Evolutionary conservation across 2,888 invertebrate genomes (phyloP).

Genomic region (Creontiades dilutus): DNA sequence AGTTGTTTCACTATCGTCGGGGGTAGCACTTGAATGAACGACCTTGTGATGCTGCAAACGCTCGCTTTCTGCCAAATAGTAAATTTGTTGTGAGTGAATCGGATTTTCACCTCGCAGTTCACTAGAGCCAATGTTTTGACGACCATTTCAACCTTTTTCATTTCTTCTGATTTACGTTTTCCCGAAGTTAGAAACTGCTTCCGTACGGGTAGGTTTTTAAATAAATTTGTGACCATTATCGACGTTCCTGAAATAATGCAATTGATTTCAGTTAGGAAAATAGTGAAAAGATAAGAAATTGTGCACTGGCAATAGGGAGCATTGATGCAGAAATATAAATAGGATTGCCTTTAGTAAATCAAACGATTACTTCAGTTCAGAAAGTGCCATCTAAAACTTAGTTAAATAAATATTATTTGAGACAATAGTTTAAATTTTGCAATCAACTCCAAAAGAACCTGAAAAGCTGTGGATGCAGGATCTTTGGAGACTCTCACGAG

Average conservation of each 20-base stretch:
- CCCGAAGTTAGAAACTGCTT: constrained; percentile 80
- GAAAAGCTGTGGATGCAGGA: no score
- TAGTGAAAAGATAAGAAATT: no score
- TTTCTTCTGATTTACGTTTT: constrained; percentile 80
- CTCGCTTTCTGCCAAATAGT: constrained; percentile 80
- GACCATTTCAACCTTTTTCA: constrained; percentile 80
- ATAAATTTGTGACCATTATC: constrained; percentile 80
- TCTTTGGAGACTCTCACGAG: no score
- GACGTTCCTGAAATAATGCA: constrained; percentile 80
- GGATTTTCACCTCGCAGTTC: constrained; percentile 79
- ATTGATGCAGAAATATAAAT: no score
- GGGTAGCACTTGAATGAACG: constrained; percentile 77
- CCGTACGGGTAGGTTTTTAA: constrained; percentile 82
- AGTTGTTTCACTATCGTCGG: constrained; percentile 75
- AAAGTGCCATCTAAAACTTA: no score
- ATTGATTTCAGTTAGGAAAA: no score
- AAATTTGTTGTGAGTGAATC: constrained; percentile 79
- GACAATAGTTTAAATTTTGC: no score
- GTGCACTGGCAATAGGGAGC: no score
- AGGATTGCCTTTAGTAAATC: no score
- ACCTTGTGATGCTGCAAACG: constrained; percentile 78
- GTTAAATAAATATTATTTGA: no score
- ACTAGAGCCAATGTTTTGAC: constrained; percentile 80
- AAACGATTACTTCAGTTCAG: no score
- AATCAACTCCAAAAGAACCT: no score